Conservation (phyloP, 2,888 invertebrate species). For the Pammene aurita region DNA sequence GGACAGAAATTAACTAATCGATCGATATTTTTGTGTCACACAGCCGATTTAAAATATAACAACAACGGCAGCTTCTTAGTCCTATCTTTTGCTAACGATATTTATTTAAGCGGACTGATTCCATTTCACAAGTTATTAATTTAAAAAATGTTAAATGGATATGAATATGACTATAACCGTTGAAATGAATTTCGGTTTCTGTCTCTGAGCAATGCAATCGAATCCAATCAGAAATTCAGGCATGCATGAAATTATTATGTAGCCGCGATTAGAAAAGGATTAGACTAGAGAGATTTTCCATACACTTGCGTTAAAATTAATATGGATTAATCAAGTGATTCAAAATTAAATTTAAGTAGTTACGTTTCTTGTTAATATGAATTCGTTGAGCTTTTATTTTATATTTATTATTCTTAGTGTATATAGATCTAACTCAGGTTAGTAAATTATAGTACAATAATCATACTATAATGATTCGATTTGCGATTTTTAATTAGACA, state of each 20-base stretch:
- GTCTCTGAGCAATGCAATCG: neutral
- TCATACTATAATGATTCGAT: neutral
- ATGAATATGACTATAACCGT: neutral
- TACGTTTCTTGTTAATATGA: neutral
- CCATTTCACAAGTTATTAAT: too few relatives aligned
- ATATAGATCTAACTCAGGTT: neutral
- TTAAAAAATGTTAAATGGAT: neutral
- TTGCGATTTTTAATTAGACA: neutral
- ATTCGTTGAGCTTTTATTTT: neutral
- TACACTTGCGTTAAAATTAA: too few relatives aligned
- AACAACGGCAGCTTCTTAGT: too few relatives aligned
- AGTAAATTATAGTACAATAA: neutral
- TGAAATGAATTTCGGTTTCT: neutral
- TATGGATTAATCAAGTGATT: neutral
- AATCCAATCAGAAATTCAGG: neutral
- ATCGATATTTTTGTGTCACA: too few relatives aligned
- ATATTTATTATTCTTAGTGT: neutral
- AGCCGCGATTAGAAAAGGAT: too few relatives aligned
- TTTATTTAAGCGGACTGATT: too few relatives aligned
- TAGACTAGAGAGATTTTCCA: too few relatives aligned
- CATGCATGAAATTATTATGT: constrained; percentile 1
- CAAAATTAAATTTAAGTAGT: neutral
- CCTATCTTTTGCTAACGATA: too few relatives aligned
- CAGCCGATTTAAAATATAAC: too few relatives aligned
- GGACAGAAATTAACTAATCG: too few relatives aligned